Evolutionary conservation across 2,888 invertebrate genomes (phyloP).

Genomic region (Drosophila meridiana): DNA sequence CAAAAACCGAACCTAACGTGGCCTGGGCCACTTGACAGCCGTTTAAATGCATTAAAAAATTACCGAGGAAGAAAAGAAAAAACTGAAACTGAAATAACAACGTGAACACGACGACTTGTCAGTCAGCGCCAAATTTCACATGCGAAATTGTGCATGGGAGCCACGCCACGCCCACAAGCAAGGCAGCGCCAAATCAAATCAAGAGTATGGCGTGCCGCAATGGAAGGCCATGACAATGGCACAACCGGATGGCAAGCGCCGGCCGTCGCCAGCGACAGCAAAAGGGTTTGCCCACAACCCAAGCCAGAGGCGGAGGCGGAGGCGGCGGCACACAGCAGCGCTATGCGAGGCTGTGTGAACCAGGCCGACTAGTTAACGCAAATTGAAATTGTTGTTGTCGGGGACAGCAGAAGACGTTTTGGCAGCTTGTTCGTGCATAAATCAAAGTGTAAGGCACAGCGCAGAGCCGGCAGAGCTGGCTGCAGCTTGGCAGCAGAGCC

Average conservation of each 20-base stretch:
- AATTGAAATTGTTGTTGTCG: conserved; percentile 66
- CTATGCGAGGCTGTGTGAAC: conserved; percentile 45
- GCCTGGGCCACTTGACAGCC: conserved; percentile 74
- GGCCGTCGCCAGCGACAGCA: conserved; percentile 48
- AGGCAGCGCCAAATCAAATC: conserved; percentile 62
- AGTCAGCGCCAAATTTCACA: conserved; percentile 60
- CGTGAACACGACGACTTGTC: conserved; percentile 45
- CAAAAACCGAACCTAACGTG: conserved; percentile 33
- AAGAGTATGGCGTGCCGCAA: conserved; percentile 66
- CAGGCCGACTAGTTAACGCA: conserved; percentile 64
- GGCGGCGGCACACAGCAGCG: neutral
- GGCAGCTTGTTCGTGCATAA: conserved; percentile 70
- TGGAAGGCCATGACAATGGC: conserved; percentile 57
- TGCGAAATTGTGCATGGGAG: conserved; percentile 54
- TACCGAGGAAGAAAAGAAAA: conserved; percentile 44
- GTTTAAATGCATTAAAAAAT: conserved; percentile 78
- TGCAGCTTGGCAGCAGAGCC: neutral
- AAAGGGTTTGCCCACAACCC: conserved; percentile 61
- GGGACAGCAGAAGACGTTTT: conserved; percentile 62
- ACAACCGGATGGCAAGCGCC: conserved; percentile 44
- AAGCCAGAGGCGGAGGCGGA: neutral
- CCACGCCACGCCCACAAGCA: conserved; percentile 57
- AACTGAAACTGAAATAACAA: conserved; percentile 1
- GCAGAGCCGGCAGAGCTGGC: neutral
- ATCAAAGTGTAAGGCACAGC: conserved; percentile 54